Conservation (phyloP, 2,113 vertebrate genomes). For the Pseudonaja textilis region DNA sequence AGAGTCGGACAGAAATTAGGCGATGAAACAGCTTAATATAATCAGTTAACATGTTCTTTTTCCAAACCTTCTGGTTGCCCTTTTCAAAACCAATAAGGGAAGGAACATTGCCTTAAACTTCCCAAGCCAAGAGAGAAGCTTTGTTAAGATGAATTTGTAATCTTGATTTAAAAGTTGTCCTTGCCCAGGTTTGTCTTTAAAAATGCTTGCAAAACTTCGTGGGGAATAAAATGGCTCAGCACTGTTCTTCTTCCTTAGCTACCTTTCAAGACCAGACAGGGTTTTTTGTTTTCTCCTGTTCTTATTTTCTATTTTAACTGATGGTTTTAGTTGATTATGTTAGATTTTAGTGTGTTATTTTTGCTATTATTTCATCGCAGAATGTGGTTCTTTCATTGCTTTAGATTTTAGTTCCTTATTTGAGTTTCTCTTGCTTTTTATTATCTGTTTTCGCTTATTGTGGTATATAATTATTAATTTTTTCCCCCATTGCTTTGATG, state of each 20-base stretch:
- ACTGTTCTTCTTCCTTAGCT: slow-evolving; percentile 45
- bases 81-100: slow-evolving; percentile 54
- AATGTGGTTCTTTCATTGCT: not conserved
- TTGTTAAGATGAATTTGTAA: slow-evolving; percentile 51
- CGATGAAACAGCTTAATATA: slow-evolving; percentile 65
- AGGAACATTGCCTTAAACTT: slow-evolving; percentile 48
- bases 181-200: slow-evolving; percentile 54
- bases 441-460: not conserved
- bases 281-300: not conserved
- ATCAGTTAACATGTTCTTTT: slow-evolving; percentile 67
- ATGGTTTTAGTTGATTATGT: not conserved
- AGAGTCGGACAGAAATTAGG: slow-evolving; percentile 69
- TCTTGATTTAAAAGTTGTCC: slow-evolving; percentile 62
- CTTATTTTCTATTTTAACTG: not conserved
- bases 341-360: not conserved
- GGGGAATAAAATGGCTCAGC: slow-evolving; percentile 11
- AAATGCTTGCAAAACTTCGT: slow-evolving; percentile 33
- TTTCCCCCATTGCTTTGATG: not conserved
- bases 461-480: not conserved
- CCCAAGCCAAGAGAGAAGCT: slow-evolving; percentile 43
- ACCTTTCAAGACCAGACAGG: slow-evolving; percentile 37
- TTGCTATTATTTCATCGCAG: not conserved
- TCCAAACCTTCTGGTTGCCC: slow-evolving; percentile 56
- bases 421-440: not conserved
- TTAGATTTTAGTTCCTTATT: not conserved